Conservation (phyloP, 2,888 invertebrate genomes). For the Idaea biselata region DNA sequence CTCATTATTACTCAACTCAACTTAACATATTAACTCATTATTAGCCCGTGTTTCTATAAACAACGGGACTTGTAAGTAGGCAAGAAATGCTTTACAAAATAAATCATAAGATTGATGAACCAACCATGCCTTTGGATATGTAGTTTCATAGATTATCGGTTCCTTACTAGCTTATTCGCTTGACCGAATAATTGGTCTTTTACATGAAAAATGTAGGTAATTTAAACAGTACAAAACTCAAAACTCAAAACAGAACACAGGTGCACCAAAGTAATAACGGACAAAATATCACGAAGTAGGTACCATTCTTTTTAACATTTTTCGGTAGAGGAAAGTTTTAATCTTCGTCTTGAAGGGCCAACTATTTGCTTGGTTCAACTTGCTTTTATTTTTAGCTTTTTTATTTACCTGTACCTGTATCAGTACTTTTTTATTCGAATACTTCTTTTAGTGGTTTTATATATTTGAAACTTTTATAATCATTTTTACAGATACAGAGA, state of each 20-base stretch:
- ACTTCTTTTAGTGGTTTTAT: background rate
- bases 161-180: too few relatives aligned
- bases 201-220: too few relatives aligned
- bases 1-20: too few relatives aligned
- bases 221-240: too few relatives aligned
- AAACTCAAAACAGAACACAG: too few relatives aligned
- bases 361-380: constrained; percentile 1
- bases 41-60: background rate
- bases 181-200: too few relatives aligned
- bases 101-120: too few relatives aligned
- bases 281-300: background rate
- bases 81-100: too few relatives aligned
- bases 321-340: constrained; percentile 12
- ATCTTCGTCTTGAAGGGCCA: constrained; percentile 6
- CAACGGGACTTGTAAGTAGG: too few relatives aligned
- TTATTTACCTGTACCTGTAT: background rate
- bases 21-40: constrained; percentile 1
- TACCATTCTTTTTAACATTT: constrained; percentile 5
- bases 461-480: background rate
- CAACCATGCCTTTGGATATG: too few relatives aligned
- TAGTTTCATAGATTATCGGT: too few relatives aligned
- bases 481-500: too few relatives aligned
- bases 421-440: background rate
- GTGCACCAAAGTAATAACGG: background rate
- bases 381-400: background rate